Evolutionary conservation across 1,140 invertebrate genomes (phyloP).

Genomic region (Agrypnia vestita): DNA sequence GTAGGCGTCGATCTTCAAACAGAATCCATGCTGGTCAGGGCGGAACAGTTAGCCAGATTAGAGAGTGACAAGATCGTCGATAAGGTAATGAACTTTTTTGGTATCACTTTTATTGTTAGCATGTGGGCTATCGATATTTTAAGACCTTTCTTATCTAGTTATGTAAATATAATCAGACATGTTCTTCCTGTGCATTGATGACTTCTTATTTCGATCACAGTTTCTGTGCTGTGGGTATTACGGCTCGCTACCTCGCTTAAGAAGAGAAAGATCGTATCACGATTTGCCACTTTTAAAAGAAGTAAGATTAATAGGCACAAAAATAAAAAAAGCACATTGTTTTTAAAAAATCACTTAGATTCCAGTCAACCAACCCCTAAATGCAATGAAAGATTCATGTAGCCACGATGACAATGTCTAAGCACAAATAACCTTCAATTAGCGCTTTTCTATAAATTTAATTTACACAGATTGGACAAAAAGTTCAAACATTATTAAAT

Average conservation of each 20-base stretch:
- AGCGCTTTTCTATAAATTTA: constrained; percentile 16
- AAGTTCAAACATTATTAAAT: background rate
- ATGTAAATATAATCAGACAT: too few species aligned
- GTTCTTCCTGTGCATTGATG: constrained; percentile 36
- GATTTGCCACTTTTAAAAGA: constrained; percentile 79
- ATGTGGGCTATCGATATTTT: too few species aligned
- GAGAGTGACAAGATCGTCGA: constrained; percentile 86
- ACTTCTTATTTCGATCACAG: constrained; percentile 64
- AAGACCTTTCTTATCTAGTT: too few species aligned
- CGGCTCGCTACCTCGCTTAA: constrained; percentile 79
- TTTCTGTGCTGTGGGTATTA: constrained; percentile 80
- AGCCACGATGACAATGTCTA: background rate
- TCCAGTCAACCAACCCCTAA: background rate
- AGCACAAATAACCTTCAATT: background rate
- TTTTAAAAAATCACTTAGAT: constrained; percentile 8
- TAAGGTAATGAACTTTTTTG: constrained; percentile 76
- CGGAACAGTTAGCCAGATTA: constrained; percentile 83
- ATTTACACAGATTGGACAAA: constrained; percentile 9
- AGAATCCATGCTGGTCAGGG: constrained; percentile 82
- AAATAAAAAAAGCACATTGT: constrained; percentile 15
- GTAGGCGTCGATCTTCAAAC: constrained; percentile 86
- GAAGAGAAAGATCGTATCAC: constrained; percentile 82
- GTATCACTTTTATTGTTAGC: background rate
- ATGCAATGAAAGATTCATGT: background rate
- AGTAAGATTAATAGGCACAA: constrained; percentile 70